Evolutionary conservation across 2,113 vertebrate genomes (phyloP), one percentile per base, ranked within the genome.

Genomic region (zebrafish (Danio rerio)): DNA sequence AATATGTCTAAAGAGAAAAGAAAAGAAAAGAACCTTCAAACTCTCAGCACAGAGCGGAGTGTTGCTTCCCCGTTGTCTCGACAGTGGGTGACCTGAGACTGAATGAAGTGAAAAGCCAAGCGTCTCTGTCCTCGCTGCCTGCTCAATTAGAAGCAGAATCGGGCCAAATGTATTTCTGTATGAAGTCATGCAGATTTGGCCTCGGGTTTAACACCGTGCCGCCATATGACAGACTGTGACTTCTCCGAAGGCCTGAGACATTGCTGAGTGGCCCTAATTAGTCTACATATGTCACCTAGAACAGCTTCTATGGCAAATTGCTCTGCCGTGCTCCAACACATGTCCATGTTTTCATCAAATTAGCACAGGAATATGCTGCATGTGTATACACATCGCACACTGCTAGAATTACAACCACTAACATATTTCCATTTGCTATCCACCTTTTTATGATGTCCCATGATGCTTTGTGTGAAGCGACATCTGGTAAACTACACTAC

Each of bases 201-300:
- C 73, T 68, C 59, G 49, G 49, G 73, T 84, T 84, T 81, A 70
- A 81, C 71, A 70, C 63, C 45, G 20, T 9, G 53, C 50, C 59
- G 62, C 82, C 74, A 55, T 84, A 84, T 62, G 74, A 86, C 68
- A n/a, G 78, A 61, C 53, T 74, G 73, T 62, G 61, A 78, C n/a
- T n/a, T n/a, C 82, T 68, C 76, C 62, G 12, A 78, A 78, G 58
- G 59, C 62, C 81, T 76, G 31, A 78, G 73, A 80, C 47, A 65
- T 70, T 50, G 72, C 71, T 72, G 78, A 86, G 70, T 59, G 73
- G 63, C 73, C 61, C 68, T 84, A 86, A 86, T 86, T 86, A 86
- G 74, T 65, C 73, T 47, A 40, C 73, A 68, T 78, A 81, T 81
- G 82, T 59, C 83, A 68, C 52, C 78, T 74, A 73, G 68, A 83